Evolutionary conservation across 1,140 invertebrate genomes (phyloP), one percentile per base, ranked within the genome.

Genomic region (Drosophila tristis): DNA sequence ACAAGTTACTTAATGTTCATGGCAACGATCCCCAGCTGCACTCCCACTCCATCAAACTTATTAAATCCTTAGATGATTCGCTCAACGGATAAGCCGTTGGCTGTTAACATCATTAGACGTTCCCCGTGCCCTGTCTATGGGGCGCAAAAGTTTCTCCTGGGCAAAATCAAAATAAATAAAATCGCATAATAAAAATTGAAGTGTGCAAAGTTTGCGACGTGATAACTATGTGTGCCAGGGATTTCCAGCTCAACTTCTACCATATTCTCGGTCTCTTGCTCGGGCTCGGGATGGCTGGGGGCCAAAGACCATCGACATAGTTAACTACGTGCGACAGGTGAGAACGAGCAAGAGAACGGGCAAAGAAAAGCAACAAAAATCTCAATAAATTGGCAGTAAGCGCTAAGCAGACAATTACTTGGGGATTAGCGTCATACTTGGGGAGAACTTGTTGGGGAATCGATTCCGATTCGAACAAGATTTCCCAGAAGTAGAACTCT

Each of bases 131-230:
- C 65, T 59, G 59, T 59, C 66, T 50, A 50, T 44, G 54, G 57
- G 56, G 31, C 16, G 61, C 31, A 25, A 82, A 86, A 86, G 61
- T 89, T 89, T 79, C 75, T 76, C 79, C 53, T 29, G 58, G 62
- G 74, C 44, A 58, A 74, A 86, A 86, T 79, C 78, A 72, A 89
- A 89, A 86, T 86, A 89, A 86, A 86, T 82, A 86, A 89, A 89
- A 82, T 89, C 84, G 74, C 82, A 89, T 86, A 89, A 86, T 86
- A 86, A 86, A 86, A 86, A 86, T 86, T 87, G 82, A 86, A 79
- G 75, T 65, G 72, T 60, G 55, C 45, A 86, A 87, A 74, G 62
- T 86, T 87, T 87, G 82, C 64, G 82, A 85, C 81, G 81, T 86
- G 81, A 63, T 81, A 86, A 87, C 82, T 87, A 76, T 74, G 73